Percentiles rank a stretch among this genome's conserved stretches.
These are phyloP conservation scores for Agapornis roseicollis DNA, from an alignment of 2,113 vertebrate species.

Conservation along the genomic window DNA sequence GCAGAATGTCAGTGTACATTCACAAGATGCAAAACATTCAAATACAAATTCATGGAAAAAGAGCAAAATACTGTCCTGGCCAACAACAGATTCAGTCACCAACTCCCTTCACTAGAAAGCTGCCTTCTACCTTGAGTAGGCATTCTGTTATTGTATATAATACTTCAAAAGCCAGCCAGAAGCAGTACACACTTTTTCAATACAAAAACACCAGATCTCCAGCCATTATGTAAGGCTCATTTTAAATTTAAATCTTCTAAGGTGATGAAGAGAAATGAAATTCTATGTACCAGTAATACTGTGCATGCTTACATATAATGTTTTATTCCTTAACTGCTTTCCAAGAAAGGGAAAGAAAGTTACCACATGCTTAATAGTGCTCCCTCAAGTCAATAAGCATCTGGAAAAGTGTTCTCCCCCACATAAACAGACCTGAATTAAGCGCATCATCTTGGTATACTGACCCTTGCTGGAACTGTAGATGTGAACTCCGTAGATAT, in stretches of 20 bases:
- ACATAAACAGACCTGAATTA: background rate
- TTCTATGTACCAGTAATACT: background rate
- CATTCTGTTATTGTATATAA: background rate
- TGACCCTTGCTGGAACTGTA: background rate
- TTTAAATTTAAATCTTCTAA: background rate
- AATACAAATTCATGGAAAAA: background rate
- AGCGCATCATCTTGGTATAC: background rate
- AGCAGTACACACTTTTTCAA: background rate
- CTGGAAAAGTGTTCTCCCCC: background rate
- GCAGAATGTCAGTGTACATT: rapidly evolving
- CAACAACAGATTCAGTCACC: background rate
- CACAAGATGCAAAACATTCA: background rate
- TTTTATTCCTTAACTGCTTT: background rate
- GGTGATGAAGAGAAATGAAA: background rate
- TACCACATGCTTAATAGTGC: background rate
- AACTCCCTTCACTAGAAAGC: background rate
- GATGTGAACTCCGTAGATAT: background rate
- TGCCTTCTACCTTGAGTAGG: background rate
- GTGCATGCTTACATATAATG: background rate
- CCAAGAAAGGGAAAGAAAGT: background rate
- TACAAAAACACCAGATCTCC: background rate
- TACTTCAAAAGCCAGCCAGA: background rate
- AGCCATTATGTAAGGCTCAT: background rate
- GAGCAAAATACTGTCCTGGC: background rate
- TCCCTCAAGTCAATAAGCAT: background rate